Evolutionary conservation across 2,888 invertebrate genomes (phyloP).

Genomic region (Nephrotoma appendiculata): DNA sequence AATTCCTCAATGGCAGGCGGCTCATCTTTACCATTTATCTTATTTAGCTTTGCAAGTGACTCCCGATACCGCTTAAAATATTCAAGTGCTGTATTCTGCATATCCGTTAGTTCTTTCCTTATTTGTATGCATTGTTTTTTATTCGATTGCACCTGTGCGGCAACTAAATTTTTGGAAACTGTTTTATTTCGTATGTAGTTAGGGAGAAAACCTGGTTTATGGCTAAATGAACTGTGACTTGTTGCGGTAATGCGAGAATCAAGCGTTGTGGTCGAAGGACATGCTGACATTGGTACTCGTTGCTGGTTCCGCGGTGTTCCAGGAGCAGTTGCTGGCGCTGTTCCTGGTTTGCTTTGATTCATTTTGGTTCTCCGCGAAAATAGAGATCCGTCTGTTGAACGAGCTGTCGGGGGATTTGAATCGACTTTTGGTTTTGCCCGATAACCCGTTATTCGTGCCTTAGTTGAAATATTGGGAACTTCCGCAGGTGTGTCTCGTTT

Average conservation of each 20-base stretch:
- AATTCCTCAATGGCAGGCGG: constrained; percentile 6
- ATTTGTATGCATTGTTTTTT: not conserved
- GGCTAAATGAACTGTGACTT: not conserved
- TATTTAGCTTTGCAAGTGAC: constrained; percentile 7
- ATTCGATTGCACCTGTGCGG: not conserved
- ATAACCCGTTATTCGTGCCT: too few relatives aligned
- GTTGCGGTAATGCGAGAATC: not conserved
- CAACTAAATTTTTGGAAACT: not conserved
- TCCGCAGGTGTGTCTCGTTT: too few relatives aligned
- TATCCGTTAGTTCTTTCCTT: not conserved
- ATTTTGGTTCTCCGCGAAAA: too few relatives aligned
- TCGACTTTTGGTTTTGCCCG: too few relatives aligned
- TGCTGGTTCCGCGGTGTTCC: too few relatives aligned
- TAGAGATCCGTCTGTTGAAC: too few relatives aligned
- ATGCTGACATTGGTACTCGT: not conserved
- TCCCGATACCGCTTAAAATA: constrained; percentile 9
- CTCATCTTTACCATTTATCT: constrained; percentile 8
- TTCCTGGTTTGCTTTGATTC: too few relatives aligned
- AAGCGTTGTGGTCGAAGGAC: not conserved
- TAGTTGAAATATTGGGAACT: too few relatives aligned
- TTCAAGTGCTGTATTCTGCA: not conserved
- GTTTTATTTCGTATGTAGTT: not conserved
- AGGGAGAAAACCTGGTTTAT: constrained; percentile 8
- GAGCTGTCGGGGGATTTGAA: too few relatives aligned
- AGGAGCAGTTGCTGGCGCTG: too few relatives aligned